Conservation (phyloP, 2,888 invertebrate species). For the Penaeus monodon region DNA sequence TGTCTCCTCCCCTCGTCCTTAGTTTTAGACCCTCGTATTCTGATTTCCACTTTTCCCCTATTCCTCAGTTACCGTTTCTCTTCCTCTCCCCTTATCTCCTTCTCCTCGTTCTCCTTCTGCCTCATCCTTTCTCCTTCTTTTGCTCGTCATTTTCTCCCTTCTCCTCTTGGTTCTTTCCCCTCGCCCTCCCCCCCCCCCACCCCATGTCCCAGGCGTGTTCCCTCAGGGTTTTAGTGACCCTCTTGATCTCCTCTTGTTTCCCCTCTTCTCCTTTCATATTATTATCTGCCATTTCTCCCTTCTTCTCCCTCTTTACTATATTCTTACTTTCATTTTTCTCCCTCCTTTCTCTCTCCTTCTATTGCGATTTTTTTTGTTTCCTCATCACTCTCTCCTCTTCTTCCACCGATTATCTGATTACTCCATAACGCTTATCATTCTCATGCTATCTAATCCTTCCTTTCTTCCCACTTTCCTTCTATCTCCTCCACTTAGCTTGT, state of each 20-base stretch:
- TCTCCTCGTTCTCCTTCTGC: background rate
- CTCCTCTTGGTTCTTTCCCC: background rate
- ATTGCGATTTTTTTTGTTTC: background rate
- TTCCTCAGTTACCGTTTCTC: background rate
- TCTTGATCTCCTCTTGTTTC: background rate
- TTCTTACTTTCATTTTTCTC: background rate
- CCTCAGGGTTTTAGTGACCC: background rate
- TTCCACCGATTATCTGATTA: background rate
- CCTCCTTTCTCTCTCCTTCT: background rate
- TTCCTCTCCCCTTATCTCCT: too few species aligned
- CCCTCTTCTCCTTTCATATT: background rate
- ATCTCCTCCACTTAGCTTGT: too few species aligned
- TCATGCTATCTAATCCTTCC: too few species aligned
- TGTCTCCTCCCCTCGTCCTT: background rate
- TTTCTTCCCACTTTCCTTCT: too few species aligned
- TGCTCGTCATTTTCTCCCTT: background rate
- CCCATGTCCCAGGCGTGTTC: background rate
- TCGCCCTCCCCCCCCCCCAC: background rate
- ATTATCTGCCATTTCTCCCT: background rate
- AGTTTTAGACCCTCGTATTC: too few species aligned
- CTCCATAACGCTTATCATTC: too few species aligned
- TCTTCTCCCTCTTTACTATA: background rate
- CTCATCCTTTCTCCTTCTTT: background rate
- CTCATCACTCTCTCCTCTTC: background rate
- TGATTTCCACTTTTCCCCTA: background rate